Conservation (phyloP, 2,113 vertebrate species). For the Gadus macrocephalus region DNA sequence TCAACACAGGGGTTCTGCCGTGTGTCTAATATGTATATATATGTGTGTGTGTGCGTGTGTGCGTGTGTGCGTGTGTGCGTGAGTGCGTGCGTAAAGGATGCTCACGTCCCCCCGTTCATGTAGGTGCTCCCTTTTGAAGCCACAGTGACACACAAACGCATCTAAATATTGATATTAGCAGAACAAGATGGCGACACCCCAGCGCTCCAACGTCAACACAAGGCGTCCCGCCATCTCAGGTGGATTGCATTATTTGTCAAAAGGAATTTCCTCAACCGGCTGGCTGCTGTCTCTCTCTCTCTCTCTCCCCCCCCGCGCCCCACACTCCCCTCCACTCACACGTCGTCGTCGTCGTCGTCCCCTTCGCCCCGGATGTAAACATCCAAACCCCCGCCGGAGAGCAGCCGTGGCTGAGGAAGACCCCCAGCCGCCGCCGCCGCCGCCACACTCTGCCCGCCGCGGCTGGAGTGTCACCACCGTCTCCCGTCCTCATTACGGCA, state of each 20-base stretch:
- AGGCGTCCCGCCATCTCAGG: not conserved
- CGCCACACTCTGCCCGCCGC: constrained; percentile 76
- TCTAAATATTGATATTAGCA: too few species aligned
- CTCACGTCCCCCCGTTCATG: too few species aligned
- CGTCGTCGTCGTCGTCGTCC: too few species aligned
- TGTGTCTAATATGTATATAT: not conserved
- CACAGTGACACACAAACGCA: not conserved
- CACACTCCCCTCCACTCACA: too few species aligned
- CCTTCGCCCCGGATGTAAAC: not conserved
- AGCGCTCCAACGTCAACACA: not conserved
- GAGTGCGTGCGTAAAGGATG: not conserved
- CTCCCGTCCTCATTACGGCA: constrained; percentile 88
- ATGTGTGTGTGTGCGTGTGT: not conserved
- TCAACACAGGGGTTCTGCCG: not conserved
- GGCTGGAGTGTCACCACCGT: constrained; percentile 84
- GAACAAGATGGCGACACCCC: too few species aligned
- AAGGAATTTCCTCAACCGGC: not conserved
- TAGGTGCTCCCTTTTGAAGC: not conserved
- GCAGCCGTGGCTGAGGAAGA: constrained; percentile 69
- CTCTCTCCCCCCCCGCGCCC: not conserved
- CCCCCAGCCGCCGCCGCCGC: constrained; percentile 55
- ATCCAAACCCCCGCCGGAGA: constrained; percentile 11
- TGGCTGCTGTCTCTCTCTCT: not conserved
- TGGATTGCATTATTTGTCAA: not conserved
- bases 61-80: not conserved